Base-by-base conservation (phyloP, 2,888 invertebrate genomes). In the Nemotelus pantherinus region DNA sequence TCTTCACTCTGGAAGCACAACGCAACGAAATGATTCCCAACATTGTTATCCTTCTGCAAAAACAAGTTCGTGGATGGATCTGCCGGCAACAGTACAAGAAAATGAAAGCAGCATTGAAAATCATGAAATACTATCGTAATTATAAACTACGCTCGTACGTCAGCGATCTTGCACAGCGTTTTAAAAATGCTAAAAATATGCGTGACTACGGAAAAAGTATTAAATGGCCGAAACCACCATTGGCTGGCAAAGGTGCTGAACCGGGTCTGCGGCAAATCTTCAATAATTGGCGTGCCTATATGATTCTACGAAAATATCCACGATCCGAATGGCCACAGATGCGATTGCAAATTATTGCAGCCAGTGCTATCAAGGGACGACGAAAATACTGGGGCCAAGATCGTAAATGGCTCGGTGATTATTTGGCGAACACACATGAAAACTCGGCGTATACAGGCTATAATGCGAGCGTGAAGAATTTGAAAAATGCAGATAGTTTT, bases 11-110 rank as follows among this genome's bases (percentile, higher is more conserved):
- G 82, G 99, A 99, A 87, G 92, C 92, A 85, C 92, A 93, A 65
- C 91, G 99, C 82, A 94, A 95, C 74, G 93, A 93, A 81, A 91
- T 95, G 85, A 93, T 99, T 80, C 98, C 98, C 0, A 93, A 94
- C 78, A 96, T 99, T 81, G 96, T 97, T 76, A 92, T 95, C 48
- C 90, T 98, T 84, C 90, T 99, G 81, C 99, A 99, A 89, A 99
- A 98, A 89, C 94, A 96, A 87, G 97, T 97, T 92, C 91, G 98
- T 82, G 99, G 96, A 44, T 87, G 91, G 79, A 84, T 94, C 44
- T 95, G 94, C 7, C 89, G 99, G 43, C 90, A 91, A 84, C 90
- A 93, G 71, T 97, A 94, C 87, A 92, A 92, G 86, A 92, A 92
- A 87, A 93, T 98, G 91, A 92, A 92, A 86, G 98, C 99, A 0